These are phyloP conservation scores for Hirtodrosophila alboralis DNA, from an alignment of 2,888 invertebrate species.

Conservation along the genomic window DNA sequence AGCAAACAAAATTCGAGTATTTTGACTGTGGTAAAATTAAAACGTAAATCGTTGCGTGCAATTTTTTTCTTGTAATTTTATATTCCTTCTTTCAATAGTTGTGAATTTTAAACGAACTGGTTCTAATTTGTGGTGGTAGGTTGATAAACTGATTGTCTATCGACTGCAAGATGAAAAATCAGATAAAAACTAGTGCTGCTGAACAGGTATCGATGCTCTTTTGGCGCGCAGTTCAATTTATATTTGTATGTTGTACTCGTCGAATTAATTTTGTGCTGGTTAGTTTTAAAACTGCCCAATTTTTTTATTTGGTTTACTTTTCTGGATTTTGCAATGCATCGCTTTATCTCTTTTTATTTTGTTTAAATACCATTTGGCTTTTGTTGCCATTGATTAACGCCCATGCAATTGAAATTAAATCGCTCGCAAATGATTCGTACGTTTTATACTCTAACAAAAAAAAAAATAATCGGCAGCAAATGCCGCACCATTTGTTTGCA, in stretches of 20 bases:
- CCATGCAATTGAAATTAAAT: conserved; percentile 77
- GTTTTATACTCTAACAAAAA: conserved; percentile 20
- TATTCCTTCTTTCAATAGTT: too few species aligned
- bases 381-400: conserved; percentile 71
- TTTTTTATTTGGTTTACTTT: conserved; percentile 7
- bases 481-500: conserved; percentile 56
- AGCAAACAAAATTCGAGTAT: too few species aligned
- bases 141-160: conserved; percentile 6
- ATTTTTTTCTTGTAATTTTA: too few species aligned
- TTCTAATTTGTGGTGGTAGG: conserved; percentile 21
- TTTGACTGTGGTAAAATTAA: too few species aligned
- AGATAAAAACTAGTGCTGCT: conserved; percentile 31
- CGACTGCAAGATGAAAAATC: conserved; percentile 7
- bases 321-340: conserved; percentile 6
- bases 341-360: conserved; percentile 1
- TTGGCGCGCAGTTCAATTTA: conserved; percentile 32
- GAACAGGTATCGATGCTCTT: not conserved
- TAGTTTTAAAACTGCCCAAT: not conserved
- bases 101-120: too few species aligned
- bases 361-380: conserved; percentile 31
- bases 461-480: conserved; percentile 13
- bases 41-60: too few species aligned
- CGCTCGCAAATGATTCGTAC: conserved; percentile 72
- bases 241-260: not conserved
- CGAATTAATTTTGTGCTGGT: not conserved